phyloP scores from a whole-genome alignment of 2,113 vertebrate genomes.

The Aix galericulata region DNA sequence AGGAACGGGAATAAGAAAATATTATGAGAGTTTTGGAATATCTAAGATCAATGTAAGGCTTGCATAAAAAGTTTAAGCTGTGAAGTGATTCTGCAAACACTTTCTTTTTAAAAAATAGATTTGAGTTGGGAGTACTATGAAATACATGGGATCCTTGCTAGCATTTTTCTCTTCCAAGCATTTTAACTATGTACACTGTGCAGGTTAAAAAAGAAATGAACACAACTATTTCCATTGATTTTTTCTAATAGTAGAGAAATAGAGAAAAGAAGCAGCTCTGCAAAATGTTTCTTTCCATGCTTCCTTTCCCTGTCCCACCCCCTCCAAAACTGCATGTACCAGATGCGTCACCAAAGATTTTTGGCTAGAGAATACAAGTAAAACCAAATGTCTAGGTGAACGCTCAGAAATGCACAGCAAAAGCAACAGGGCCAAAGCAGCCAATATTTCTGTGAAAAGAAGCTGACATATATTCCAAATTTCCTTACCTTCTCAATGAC shows the following conservation, averaged over 20 bases:
- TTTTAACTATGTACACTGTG: background rate
- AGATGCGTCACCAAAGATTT: background rate
- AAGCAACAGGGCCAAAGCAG: background rate
- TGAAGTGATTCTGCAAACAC: background rate
- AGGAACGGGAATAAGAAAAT: background rate
- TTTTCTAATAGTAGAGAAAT: background rate
- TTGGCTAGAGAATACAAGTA: background rate
- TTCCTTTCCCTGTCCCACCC: background rate
- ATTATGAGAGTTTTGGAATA: background rate
- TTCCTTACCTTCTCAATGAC: slow-evolving; percentile 92
- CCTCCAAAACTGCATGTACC: no score
- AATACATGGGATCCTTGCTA: fast-evolving
- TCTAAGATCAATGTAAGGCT: background rate
- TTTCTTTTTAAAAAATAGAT: background rate
- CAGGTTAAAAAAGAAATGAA: background rate
- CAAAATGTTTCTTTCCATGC: background rate
- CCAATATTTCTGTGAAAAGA: background rate
- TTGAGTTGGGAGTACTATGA: background rate
- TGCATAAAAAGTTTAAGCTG: background rate
- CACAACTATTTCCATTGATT: background rate
- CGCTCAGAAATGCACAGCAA: background rate
- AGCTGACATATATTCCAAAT: background rate
- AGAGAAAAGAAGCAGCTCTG: background rate
- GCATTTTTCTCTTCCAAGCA: background rate
- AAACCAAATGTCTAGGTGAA: background rate